Evolutionary conservation across 1,140 invertebrate species (phyloP).

Genomic region (Pseudomyrmex pallidus): DNA sequence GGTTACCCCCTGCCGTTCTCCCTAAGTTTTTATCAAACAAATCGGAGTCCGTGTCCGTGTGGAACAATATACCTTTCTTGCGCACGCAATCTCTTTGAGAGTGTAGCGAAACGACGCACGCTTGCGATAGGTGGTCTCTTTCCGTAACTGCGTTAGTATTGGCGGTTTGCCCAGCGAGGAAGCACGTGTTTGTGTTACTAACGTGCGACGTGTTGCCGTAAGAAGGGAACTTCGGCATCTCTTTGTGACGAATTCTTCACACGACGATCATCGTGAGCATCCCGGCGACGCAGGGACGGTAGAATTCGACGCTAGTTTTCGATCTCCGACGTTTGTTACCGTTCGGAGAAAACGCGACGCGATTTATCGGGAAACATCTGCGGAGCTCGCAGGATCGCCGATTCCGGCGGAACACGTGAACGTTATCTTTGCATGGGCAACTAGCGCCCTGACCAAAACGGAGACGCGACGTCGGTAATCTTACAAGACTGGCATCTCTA

Average conservation of each 20-base stretch:
- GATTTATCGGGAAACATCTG: conserved; percentile 23
- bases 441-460: not conserved
- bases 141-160: too few species aligned
- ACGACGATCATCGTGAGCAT: not conserved
- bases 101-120: not conserved
- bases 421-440: conserved; percentile 17
- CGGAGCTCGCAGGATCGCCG: not conserved
- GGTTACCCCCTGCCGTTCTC: not conserved
- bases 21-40: too few species aligned
- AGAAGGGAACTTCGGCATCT: not conserved
- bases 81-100: not conserved
- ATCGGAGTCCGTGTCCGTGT: not conserved
- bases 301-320: not conserved
- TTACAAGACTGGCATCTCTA: conserved; percentile 80
- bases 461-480: conserved; percentile 16
- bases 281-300: not conserved
- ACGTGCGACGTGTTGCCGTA: not conserved
- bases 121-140: not conserved
- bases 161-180: too few species aligned
- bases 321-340: too few species aligned
- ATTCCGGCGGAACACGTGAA: not conserved
- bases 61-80: not conserved
- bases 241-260: too few species aligned
- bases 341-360: not conserved
- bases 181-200: conserved; percentile 12